Evolutionary conservation across 2,113 vertebrate species (phyloP).

Genomic region (Ascaphus truei): DNA sequence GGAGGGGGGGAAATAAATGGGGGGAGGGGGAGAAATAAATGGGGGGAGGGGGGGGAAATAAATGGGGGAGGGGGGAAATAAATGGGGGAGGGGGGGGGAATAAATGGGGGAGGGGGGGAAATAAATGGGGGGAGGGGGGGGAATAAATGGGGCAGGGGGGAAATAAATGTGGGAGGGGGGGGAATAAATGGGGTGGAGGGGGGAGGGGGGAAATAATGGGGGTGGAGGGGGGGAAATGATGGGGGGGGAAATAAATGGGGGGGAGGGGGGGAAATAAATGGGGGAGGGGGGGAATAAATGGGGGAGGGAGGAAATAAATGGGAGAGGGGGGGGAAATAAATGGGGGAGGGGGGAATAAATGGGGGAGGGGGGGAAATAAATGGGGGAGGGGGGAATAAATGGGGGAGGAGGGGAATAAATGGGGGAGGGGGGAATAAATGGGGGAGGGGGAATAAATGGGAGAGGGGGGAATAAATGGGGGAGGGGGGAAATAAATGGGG

Average conservation of each 20-base stretch:
- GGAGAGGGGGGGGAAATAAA: not conserved
- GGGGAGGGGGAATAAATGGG: not conserved
- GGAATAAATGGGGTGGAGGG: too few species aligned
- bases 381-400: not conserved
- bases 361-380: too few species aligned
- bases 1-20: too few species aligned
- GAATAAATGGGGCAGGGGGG: too few species aligned
- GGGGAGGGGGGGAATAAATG: too few species aligned
- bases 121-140: too few species aligned
- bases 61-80: not conserved
- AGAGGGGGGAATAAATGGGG: not conserved
- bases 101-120: too few species aligned
- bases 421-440: not conserved
- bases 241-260: not conserved
- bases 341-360: too few species aligned
- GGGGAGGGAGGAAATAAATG: not conserved
- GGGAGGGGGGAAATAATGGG: not conserved
- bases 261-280: not conserved
- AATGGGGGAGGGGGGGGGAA: not conserved
- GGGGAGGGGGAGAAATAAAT: too few species aligned
- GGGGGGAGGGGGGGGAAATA: too few species aligned
- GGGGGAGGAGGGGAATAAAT: not conserved
- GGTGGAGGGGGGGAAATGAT: not conserved
- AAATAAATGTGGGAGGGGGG: not conserved
- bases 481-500: too few species aligned